Evolutionary conservation across 2,797 vertebrate genomes (phyloP), one percentile per base, ranked within the genome.

Genomic region (Chaetophractus vellerosus): DNA sequence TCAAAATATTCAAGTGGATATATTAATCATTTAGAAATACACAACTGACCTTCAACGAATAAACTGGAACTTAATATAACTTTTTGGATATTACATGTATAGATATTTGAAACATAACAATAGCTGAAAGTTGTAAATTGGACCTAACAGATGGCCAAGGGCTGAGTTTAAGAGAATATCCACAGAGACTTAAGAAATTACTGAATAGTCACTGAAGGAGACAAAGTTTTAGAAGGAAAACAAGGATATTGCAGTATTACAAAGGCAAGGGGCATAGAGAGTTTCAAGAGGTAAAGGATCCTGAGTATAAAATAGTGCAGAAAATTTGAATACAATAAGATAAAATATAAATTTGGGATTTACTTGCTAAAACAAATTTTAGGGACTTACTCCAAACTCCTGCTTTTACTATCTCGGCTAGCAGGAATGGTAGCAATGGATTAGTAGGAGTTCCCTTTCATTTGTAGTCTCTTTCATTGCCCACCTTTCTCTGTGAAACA

Each of bases 401-500:
- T 38, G 21, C 41, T n/a, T 90, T 80, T 23, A 28, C 79, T 80
- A 5, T 72, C 71, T n/a, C 61, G 21, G 28, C 74, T 84, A 45
- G 15, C 31, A 93, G 72, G n/a, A 26, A 24, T n/a, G n/a, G 28
- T 74, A 31, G 18, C 33, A 48, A 6, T 69, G 28, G n/a, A 61
- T 79, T 19, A 16, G 48, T 91, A 85, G 57, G 63, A n/a, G 45
- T 83, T 96, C 23, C 57, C 64, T 83, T 92, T 69, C 71, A 36
- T 61, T 74, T 9, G 9, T 5, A 83, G 24, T 61, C 45, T 66
- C 64, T 76, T 96, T 93, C 64, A 71, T 90, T 36, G 59, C 68
- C 79, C 16, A 84, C 71, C 12, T 94, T 88, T 89, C 90, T 71
- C 71, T 66, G 15, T 68, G 63, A 89, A 95, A 91, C 90, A 95